Conservation (phyloP, 2,888 invertebrate species). For the Epistrophella euchroma region DNA sequence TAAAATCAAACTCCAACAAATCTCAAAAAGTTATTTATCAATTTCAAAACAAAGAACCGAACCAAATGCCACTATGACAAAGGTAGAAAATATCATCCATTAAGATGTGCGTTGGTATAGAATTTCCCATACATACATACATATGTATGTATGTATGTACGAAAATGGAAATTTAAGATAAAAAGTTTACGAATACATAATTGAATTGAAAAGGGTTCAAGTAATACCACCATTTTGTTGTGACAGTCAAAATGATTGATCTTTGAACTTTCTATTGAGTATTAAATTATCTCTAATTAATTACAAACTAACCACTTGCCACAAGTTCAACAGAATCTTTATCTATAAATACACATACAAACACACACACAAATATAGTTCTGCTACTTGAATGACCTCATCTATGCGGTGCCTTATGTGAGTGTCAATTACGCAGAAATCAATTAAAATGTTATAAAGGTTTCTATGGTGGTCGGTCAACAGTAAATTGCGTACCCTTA, state of each 20-base stretch:
- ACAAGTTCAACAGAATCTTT: conserved; percentile 31
- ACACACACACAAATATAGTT: not conserved
- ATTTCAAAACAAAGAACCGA: not conserved
- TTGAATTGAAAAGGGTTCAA: conserved; percentile 20
- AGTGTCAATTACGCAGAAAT: conserved; percentile 55
- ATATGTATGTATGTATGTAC: not conserved
- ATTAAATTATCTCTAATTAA: conserved; percentile 55
- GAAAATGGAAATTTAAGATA: not conserved
- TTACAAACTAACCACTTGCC: conserved; percentile 60
- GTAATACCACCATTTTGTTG: conserved; percentile 6
- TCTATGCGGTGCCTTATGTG: conserved; percentile 51
- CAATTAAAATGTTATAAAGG: conserved; percentile 29
- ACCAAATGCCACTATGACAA: conserved; percentile 7
- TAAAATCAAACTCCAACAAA: conserved; percentile 6
- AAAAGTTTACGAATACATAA: not conserved
- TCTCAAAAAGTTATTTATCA: conserved; percentile 7
- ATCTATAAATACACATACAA: not conserved
- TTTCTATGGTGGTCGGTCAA: not conserved
- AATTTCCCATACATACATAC: too few relatives aligned
- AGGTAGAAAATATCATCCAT: conserved; percentile 1
- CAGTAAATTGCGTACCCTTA: not conserved
- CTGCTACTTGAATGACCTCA: conserved; percentile 46
- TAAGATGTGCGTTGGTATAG: not conserved
- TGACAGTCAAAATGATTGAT: conserved; percentile 59
- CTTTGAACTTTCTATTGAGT: conserved; percentile 12